Conservation (phyloP, 2,113 vertebrate genomes). For the Lampris megalopsis region DNA sequence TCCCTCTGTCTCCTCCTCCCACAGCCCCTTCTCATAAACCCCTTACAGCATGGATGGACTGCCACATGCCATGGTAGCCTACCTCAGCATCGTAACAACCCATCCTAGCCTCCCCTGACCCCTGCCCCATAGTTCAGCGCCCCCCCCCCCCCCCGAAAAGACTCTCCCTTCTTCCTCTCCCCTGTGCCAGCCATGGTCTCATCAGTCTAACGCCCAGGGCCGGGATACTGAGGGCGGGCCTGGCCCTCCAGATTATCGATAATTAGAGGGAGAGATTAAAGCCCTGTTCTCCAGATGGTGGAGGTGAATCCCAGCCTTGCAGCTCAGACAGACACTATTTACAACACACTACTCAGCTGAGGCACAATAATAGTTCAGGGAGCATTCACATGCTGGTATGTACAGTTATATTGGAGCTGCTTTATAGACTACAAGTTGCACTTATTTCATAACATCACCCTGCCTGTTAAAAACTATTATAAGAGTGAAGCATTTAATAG, state of each 20-base stretch:
- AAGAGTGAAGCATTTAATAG: no score
- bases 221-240: conserved; percentile 47
- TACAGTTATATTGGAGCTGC: background rate
- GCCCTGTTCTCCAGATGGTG: conserved; percentile 72
- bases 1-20: conserved; percentile 27
- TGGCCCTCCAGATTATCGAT: conserved; percentile 70
- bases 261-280: conserved; percentile 74
- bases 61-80: conserved; percentile 23
- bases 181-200: conserved; percentile 14
- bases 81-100: conserved; percentile 41
- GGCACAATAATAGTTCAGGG: conserved; percentile 2
- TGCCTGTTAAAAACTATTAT: no score
- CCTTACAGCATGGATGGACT: conserved; percentile 34
- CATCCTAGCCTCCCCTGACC: conserved; percentile 39
- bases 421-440: background rate
- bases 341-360: conserved; percentile 18
- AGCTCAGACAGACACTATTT: conserved; percentile 32
- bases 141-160: conserved; percentile 13
- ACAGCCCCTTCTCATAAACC: conserved; percentile 20
- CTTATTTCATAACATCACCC: no score
- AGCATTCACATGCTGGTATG: no score
- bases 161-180: conserved; percentile 6
- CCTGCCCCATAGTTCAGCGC: conserved; percentile 6
- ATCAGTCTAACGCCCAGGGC: background rate
- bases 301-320: conserved; percentile 59